Percentiles rank a stretch among this genome's conserved stretches.
Conservation (phyloP, 2,113 vertebrate genomes). For the Mormyrus lacerda region DNA sequence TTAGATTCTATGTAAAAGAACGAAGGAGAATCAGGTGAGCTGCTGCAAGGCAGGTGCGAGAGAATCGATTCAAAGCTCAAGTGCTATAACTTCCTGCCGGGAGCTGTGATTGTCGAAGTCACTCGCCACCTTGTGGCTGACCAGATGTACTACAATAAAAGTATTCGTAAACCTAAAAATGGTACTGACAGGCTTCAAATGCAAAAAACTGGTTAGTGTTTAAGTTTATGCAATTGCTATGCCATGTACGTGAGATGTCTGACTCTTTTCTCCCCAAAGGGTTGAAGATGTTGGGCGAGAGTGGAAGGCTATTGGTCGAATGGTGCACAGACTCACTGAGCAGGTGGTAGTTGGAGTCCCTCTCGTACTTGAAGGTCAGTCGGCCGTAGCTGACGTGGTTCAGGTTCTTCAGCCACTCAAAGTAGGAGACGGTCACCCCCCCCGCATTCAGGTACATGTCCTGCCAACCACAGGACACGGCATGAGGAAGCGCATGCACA, state of each 20-base stretch:
- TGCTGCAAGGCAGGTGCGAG: not conserved
- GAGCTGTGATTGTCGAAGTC: not conserved
- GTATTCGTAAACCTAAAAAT: not conserved
- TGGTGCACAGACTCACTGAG: slow-evolving; percentile 74
- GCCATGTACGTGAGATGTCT: not conserved
- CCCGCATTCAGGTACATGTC: slow-evolving; percentile 96
- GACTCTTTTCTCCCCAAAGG: not conserved
- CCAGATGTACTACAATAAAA: not conserved
- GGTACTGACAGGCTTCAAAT: not conserved
- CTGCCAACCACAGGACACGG: slow-evolving; percentile 44
- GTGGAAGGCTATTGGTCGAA: not conserved
- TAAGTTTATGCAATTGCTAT: not conserved
- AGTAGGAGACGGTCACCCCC: slow-evolving; percentile 94
- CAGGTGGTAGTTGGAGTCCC: slow-evolving; percentile 97
- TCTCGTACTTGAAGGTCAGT: slow-evolving; percentile 94
- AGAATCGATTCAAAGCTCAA: not conserved
- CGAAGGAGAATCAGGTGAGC: not conserved
- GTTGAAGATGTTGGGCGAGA: not conserved
- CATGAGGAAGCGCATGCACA: not conserved
- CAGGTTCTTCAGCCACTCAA: slow-evolving; percentile 97
- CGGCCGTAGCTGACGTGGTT: slow-evolving; percentile 97
- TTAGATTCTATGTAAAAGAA: not conserved
- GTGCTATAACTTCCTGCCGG: not conserved
- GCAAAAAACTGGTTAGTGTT: not conserved
- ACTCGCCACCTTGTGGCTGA: not conserved